These are phyloP conservation scores for Diplogasteroides magnus DNA, from an alignment of 1,140 invertebrate species.

Conservation along the genomic window DNA sequence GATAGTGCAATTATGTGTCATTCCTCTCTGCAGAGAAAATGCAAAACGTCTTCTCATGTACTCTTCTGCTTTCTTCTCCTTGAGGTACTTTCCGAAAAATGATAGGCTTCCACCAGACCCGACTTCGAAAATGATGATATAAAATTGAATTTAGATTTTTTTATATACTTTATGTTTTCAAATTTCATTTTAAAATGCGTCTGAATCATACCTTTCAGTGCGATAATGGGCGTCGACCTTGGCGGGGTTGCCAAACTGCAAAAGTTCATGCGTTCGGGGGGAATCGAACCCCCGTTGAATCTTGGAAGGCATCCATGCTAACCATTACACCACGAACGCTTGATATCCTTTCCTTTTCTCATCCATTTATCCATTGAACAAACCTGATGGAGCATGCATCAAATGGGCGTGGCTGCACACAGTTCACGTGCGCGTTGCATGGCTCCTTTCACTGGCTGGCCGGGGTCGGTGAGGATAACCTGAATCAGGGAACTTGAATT, in stretches of 20 bases:
- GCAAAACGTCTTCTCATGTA: no score
- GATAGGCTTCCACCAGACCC: slow-evolving; percentile 33
- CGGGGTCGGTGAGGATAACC: slow-evolving; percentile 32
- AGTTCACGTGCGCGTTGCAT: slow-evolving; percentile 40
- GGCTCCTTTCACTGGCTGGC: slow-evolving; percentile 37
- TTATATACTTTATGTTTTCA: background rate
- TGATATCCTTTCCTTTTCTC: no score
- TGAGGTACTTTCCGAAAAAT: slow-evolving; percentile 29
- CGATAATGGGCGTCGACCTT: slow-evolving; percentile 50
- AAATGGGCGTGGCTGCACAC: slow-evolving; percentile 27
- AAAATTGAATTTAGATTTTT: background rate
- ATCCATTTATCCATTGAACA: background rate
- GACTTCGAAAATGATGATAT: slow-evolving; percentile 32
- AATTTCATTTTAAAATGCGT: background rate
- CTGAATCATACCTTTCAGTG: slow-evolving; percentile 34
- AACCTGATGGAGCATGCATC: slow-evolving; percentile 32
- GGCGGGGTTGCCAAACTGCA: slow-evolving; percentile 47
- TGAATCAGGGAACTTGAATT: no score
- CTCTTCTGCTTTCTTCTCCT: slow-evolving; percentile 36
- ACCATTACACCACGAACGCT: slow-evolving; percentile 23
- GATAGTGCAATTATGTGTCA: no score
- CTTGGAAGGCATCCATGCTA: slow-evolving; percentile 22
- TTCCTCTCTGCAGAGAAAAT: no score
- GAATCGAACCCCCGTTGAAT: slow-evolving; percentile 22
- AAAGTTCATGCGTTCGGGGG: slow-evolving; percentile 19